Conservation (phyloP, 2,797 vertebrate genomes). For the Enteromius fasciolatus region DNA sequence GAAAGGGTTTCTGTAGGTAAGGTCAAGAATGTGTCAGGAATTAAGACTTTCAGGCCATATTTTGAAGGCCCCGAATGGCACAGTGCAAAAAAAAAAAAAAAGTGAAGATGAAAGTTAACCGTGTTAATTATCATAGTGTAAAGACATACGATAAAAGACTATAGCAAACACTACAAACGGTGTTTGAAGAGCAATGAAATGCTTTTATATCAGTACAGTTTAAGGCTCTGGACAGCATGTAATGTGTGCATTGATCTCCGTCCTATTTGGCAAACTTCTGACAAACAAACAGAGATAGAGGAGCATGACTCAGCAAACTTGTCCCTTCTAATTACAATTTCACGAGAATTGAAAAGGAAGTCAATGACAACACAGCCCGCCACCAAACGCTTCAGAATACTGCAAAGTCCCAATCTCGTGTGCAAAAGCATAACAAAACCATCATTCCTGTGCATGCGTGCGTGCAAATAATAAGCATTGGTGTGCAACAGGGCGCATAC, state of each 20-base stretch:
- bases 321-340: neutral
- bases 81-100: no score
- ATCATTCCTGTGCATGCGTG: neutral
- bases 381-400: neutral
- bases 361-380: neutral
- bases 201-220: neutral
- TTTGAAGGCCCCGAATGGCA: no score
- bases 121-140: no score
- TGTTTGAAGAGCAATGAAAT: neutral
- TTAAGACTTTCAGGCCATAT: no score
- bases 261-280: neutral
- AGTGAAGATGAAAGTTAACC: no score
- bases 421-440: neutral
- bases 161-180: neutral
- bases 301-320: slow-evolving; percentile 67
- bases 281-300: slow-evolving; percentile 11
- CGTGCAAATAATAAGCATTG: neutral
- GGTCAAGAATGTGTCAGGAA: no score
- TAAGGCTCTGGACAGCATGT: neutral
- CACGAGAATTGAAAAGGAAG: neutral
- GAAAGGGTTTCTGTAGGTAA: neutral
- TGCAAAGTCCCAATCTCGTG: neutral
- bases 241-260: neutral
- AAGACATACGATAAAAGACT: no score
- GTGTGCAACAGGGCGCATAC: neutral